These are phyloP conservation scores for Oncorhynchus keta DNA, from an alignment of 2,113 vertebrate species.

Conservation along the genomic window DNA sequence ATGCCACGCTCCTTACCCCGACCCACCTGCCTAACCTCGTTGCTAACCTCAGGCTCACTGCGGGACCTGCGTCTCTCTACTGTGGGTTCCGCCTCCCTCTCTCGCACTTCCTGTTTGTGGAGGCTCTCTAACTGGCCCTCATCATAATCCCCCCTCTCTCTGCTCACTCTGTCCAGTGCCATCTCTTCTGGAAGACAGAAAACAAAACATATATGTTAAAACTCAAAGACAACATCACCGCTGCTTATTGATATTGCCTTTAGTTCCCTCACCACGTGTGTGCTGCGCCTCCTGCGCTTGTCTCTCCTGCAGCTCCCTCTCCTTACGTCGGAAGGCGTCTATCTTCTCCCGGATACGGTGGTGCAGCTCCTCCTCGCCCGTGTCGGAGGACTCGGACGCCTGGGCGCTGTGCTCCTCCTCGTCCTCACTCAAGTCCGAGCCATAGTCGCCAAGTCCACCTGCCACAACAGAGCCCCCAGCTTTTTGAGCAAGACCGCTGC, in stretches of 20 bases:
- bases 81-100: slow-evolving; percentile 81
- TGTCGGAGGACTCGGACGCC: slow-evolving; percentile 96
- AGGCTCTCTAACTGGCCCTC: slow-evolving; percentile 83
- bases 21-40: slow-evolving; percentile 81
- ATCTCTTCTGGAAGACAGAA: slow-evolving; percentile 81
- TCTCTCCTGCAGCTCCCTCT: slow-evolving; percentile 92
- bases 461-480: slow-evolving; percentile 86
- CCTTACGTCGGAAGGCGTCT: slow-evolving; percentile 96
- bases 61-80: slow-evolving; percentile 89
- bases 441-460: slow-evolving; percentile 98
- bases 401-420: slow-evolving; percentile 86
- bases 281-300: slow-evolving; percentile 82
- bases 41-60: slow-evolving; percentile 74
- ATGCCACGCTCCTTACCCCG: slow-evolving; percentile 79
- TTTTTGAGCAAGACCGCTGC: slow-evolving; percentile 56
- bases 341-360: slow-evolving; percentile 97
- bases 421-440: slow-evolving; percentile 95
- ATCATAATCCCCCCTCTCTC: slow-evolving; percentile 86
- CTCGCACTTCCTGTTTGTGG: slow-evolving; percentile 85
- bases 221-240: background rate
- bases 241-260: background rate
- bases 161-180: slow-evolving; percentile 82
- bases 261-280: slow-evolving; percentile 57
- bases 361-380: slow-evolving; percentile 94
- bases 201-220: slow-evolving; percentile 17